Evolutionary conservation across 1,140 invertebrate genomes (phyloP), one percentile per base, ranked within the genome.

Genomic region (Hyposmocoma kahamanoa): DNA sequence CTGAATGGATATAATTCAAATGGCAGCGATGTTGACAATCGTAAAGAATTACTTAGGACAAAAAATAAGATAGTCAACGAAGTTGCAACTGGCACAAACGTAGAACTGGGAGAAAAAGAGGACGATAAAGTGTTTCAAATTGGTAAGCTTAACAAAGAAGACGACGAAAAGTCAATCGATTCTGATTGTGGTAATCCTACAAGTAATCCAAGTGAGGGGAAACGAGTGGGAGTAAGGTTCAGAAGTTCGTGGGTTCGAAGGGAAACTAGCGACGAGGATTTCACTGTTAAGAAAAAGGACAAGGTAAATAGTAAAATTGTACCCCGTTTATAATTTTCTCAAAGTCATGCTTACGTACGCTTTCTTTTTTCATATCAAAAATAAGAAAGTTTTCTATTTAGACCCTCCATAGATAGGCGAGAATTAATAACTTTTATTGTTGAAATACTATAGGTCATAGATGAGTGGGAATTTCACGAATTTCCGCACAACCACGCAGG

Each of bases 1-100:
- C 85, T 95, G n/a, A 94, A 94, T 70, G 92, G 93, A 11, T 94
- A 94, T 70, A 92, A 91, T 53, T 94, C 93, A 1, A 92, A 93
- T 74, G 91, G 92, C 42, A 87, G 86, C 52, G 84, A 87, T 43
- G 77, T 63, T n/a, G 85, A 72, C 46, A 62, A 59, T 38, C 59
- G 34, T 48, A 38, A 51, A 63, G 28, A 56, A 42, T 15, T 21
- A 42, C 50, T 50, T 41, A 57, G 50, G 39, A 21, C 38, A 41
- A 15, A 54, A 45, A 59, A 59, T 9, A 17, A 9, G 22, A 46
- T 36, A 47, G 46, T 38, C 24, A 42, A 47, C 15, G 3, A 8
- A 9, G 41, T 18, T 21, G 30, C 17, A 22, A 6, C 15, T 43
- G 53, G 39, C 46, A 34, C 13, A 42, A 51, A 47, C 41, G 43